Conservation (phyloP, 2,888 invertebrate species). For the Zygaena filipendulae region DNA sequence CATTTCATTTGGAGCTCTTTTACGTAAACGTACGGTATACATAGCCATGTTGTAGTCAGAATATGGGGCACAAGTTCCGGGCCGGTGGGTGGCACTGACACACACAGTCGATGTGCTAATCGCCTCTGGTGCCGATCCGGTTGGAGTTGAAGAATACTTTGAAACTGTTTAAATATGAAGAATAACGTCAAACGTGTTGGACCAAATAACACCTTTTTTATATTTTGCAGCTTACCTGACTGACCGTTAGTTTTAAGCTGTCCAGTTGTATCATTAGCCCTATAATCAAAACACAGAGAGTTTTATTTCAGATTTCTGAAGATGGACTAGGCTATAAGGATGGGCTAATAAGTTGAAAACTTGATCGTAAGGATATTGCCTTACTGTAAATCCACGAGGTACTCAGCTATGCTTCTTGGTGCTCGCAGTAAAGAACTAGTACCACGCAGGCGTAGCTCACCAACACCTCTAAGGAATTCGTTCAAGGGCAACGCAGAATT, state of each 20-base stretch:
- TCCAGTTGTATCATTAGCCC: slow-evolving; percentile 1
- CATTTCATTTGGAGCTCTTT: slow-evolving; percentile 29
- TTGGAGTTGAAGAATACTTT: too few relatives aligned
- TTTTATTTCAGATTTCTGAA: too few relatives aligned
- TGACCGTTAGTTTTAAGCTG: slow-evolving; percentile 7
- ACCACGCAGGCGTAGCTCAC: slow-evolving; percentile 73
- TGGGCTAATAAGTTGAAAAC: too few relatives aligned
- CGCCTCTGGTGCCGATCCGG: too few relatives aligned
- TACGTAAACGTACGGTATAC: slow-evolving; percentile 31
- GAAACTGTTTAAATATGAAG: too few relatives aligned
- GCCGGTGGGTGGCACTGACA: slow-evolving; percentile 10
- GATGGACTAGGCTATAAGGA: too few relatives aligned
- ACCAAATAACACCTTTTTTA: too few relatives aligned
- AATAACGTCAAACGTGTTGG: too few relatives aligned
- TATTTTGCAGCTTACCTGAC: too few relatives aligned
- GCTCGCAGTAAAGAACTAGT: slow-evolving; percentile 75
- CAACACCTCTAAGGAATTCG: slow-evolving; percentile 72
- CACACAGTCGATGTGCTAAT: too few relatives aligned
- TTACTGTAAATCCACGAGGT: slow-evolving; percentile 42
- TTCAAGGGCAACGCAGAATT: slow-evolving; percentile 33
- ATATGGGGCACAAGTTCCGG: neutral
- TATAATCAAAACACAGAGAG: too few relatives aligned
- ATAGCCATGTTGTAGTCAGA: slow-evolving; percentile 28
- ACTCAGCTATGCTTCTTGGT: slow-evolving; percentile 38
- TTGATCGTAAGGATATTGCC: too few relatives aligned